phyloP scores from a whole-genome alignment of 2,797 vertebrate genomes.

The Vireo griseus region DNA sequence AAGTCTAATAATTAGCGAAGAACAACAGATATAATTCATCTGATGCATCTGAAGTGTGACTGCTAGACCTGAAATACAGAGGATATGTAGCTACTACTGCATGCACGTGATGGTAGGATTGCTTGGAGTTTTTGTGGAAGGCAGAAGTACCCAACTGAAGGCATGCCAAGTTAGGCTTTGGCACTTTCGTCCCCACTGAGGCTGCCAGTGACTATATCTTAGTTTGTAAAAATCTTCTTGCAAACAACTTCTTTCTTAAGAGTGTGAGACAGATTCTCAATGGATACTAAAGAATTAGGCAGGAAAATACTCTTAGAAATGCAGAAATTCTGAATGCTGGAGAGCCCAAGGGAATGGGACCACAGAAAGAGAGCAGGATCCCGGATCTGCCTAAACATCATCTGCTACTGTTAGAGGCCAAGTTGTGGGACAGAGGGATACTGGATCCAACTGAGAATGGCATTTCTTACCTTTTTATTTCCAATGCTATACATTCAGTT shows the following conservation, averaged over 20 bases:
- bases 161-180: neutral
- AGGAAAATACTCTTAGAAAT: neutral
- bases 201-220: neutral
- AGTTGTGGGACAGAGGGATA: neutral
- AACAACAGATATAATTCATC: neutral
- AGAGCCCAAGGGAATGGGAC: neutral
- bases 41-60: neutral
- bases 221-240: neutral
- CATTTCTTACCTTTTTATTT: neutral
- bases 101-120: rapidly evolving
- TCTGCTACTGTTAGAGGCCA: neutral
- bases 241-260: neutral
- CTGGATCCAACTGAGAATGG: neutral
- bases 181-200: neutral
- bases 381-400: neutral
- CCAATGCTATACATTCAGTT: neutral
- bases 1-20: neutral
- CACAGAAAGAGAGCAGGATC: neutral
- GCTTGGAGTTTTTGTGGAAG: neutral
- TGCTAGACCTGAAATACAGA: neutral
- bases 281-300: neutral
- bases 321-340: neutral
- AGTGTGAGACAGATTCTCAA: neutral
- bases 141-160: neutral
- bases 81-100: neutral